Percentiles rank a stretch among this genome's conserved stretches.
Conservation (phyloP, 2,113 vertebrate species). For the Eurypyga helias region DNA sequence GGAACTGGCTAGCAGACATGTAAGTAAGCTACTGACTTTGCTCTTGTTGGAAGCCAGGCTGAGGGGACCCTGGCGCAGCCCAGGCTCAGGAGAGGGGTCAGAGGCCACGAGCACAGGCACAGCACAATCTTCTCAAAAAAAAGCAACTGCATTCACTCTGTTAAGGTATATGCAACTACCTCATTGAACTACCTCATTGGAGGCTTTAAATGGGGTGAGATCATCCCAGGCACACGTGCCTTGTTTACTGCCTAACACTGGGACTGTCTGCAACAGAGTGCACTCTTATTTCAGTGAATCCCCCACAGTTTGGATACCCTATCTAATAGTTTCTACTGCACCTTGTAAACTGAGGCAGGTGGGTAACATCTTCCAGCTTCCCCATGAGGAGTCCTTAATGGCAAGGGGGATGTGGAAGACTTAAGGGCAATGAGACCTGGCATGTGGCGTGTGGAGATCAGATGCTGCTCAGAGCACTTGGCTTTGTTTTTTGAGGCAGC, state of each 20-base stretch:
- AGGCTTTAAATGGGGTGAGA: neutral
- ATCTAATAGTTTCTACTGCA: neutral
- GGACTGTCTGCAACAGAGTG: neutral
- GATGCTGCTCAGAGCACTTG: neutral
- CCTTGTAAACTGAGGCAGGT: neutral
- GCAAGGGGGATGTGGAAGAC: neutral
- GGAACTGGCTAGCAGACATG: neutral
- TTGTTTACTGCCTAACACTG: neutral
- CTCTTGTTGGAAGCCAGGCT: neutral
- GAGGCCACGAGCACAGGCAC: accelerated
- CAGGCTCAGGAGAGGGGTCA: neutral
- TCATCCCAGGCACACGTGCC: neutral
- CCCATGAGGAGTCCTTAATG: neutral
- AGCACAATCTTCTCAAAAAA: neutral
- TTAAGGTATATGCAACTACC: neutral
- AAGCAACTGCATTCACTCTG: neutral
- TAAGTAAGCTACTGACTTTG: neutral
- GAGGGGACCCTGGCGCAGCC: neutral
- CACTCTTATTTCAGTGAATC: neutral
- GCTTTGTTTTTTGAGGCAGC: neutral
- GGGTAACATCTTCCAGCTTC: neutral
- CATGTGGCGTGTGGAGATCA: neutral
- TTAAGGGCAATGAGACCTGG: neutral
- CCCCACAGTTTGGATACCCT: neutral
- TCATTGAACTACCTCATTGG: neutral